Percentiles rank a stretch among this genome's conserved stretches.
phyloP scores from a whole-genome alignment of 2,113 vertebrate species.

The Callospermophilus lateralis region DNA sequence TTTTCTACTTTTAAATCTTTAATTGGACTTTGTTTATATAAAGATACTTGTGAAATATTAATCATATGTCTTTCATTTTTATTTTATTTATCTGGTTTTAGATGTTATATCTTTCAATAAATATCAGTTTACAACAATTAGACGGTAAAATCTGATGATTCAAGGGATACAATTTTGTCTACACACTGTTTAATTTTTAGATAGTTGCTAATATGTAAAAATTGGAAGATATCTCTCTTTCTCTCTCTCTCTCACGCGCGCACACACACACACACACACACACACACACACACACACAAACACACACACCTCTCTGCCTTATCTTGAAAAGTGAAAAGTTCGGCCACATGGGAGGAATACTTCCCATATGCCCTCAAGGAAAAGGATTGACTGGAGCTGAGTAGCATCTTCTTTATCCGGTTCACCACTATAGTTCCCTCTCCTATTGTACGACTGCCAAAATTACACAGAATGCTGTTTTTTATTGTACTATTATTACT shows the following conservation, averaged over 20 bases:
- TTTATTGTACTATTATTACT: neutral
- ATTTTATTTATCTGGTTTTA: constrained; percentile 48
- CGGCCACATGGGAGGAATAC: neutral
- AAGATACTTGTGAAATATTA: constrained; percentile 25
- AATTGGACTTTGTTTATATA: neutral
- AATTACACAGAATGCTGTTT: neutral
- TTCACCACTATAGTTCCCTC: neutral
- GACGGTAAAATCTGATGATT: constrained; percentile 1
- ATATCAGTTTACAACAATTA: neutral
- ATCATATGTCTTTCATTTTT: neutral
- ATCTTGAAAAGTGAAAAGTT: constrained; percentile 28
- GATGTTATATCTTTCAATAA: constrained; percentile 11
- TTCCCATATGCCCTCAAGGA: neutral
- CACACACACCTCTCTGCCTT: neutral
- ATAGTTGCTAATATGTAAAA: constrained; percentile 4
- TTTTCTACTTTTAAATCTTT: constrained; percentile 34
- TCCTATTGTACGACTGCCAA: neutral
- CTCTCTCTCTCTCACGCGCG: no score
- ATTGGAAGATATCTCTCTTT: neutral
- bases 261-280: neutral
- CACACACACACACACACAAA: neutral
- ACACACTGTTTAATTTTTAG: neutral
- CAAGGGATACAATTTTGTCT: neutral
- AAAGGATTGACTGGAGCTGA: constrained; percentile 7
- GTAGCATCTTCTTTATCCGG: neutral